A percentile compares a stretch with the other conserved stretches of the same genome.
Conservation (phyloP, 2,113 vertebrate species). For the Arizona elegans region DNA sequence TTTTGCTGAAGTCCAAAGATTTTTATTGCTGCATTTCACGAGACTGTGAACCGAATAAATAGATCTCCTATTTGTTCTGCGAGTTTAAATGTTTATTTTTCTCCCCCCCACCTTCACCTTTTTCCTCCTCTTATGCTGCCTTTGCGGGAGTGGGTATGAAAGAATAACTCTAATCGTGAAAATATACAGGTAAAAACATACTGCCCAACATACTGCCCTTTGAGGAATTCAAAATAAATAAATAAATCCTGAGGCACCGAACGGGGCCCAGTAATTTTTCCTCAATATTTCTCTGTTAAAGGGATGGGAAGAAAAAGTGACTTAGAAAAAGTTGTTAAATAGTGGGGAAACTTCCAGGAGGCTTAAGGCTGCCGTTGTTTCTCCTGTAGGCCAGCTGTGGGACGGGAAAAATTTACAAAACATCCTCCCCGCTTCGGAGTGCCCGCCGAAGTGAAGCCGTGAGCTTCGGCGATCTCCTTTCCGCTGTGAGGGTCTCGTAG, state of each 20-base stretch:
- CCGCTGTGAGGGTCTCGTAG: background rate
- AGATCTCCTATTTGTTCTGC: conserved; percentile 81
- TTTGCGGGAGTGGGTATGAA: conserved; percentile 23
- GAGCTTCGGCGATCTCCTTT: background rate
- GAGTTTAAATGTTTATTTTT: conserved; percentile 63
- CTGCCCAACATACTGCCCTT: background rate
- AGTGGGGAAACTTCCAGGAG: background rate
- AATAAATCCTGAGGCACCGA: background rate
- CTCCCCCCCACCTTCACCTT: conserved; percentile 14
- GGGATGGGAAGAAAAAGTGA: no score
- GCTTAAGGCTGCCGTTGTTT: background rate
- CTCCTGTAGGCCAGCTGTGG: background rate
- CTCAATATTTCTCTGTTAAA: background rate
- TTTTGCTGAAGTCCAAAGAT: conserved; percentile 98
- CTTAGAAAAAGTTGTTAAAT: background rate
- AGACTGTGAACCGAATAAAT: conserved; percentile 92
- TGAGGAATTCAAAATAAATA: background rate
- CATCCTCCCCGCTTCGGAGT: background rate
- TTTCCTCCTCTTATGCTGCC: conserved; percentile 42
- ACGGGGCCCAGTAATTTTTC: background rate
- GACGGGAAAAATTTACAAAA: background rate
- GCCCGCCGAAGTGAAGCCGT: no score
- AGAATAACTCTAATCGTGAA: conserved; percentile 9
- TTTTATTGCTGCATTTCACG: conserved; percentile 98
- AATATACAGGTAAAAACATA: background rate